Conservation (phyloP, 2,797 vertebrate genomes). For the Ceryle rudis region DNA sequence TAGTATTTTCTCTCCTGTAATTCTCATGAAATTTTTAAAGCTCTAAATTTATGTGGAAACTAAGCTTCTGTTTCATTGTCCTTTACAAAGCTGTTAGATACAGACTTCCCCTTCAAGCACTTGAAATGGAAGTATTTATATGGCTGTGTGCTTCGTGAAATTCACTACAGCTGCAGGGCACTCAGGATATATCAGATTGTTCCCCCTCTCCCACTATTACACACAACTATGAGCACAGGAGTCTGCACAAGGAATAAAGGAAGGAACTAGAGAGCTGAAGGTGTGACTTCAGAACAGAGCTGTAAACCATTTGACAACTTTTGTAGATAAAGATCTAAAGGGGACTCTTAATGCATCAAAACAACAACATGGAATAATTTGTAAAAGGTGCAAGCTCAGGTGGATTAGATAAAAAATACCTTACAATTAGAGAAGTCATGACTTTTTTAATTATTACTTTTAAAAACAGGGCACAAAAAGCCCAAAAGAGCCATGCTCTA, state of each 20-base stretch:
- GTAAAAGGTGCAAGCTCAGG: neutral
- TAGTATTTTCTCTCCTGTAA: neutral
- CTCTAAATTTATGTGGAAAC: neutral
- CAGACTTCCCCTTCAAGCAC: neutral
- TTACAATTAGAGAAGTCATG: neutral
- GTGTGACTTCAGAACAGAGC: neutral
- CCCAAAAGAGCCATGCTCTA: neutral
- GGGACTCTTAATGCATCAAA: neutral
- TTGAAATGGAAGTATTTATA: neutral
- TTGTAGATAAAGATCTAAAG: neutral
- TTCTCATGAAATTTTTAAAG: neutral
- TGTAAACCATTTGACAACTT: neutral
- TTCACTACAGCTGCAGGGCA: neutral
- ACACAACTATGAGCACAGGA: neutral
- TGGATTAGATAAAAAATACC: neutral
- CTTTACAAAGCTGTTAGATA: neutral
- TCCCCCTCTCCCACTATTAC: rapidly evolving
- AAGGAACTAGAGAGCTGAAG: neutral
- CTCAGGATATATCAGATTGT: too few relatives aligned
- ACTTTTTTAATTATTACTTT: neutral
- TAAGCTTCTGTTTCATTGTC: neutral
- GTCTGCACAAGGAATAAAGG: neutral
- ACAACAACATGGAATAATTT: neutral
- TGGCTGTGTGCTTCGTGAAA: neutral
- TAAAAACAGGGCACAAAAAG: neutral